Percentiles rank a stretch among this genome's conserved stretches.
Evolutionary conservation across 2,113 vertebrate species (phyloP).

Genomic region (Leuciscus idus): DNA sequence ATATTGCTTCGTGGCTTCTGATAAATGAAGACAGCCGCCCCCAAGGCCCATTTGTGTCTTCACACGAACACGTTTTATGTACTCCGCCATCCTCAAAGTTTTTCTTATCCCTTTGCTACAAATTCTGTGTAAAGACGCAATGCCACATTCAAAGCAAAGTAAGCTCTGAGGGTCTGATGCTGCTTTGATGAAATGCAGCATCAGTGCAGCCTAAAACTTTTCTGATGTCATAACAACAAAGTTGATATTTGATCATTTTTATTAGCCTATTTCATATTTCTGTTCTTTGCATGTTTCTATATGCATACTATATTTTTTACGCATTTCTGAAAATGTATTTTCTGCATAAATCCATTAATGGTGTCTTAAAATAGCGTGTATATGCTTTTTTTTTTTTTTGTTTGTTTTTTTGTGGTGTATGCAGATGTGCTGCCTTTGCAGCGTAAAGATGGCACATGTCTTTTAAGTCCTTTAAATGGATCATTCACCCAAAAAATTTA

Average conservation of each 20-base stretch:
- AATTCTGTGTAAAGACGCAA: not conserved
- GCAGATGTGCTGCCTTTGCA: not conserved
- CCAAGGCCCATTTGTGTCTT: constrained; percentile 20
- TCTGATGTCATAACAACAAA: not conserved
- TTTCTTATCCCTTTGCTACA: not conserved
- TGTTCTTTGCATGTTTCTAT: not conserved
- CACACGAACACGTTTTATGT: not conserved
- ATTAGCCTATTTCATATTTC: not conserved
- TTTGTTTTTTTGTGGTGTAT: not conserved
- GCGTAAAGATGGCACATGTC: not conserved
- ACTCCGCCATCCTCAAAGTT: not conserved
- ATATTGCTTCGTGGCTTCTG: constrained; percentile 37
- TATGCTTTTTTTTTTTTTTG: not conserved
- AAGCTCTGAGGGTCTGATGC: not conserved
- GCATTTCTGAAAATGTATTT: not conserved
- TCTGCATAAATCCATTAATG: not conserved
- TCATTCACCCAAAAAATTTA: no score
- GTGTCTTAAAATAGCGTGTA: not conserved
- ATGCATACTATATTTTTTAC: not conserved
- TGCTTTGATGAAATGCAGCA: not conserved
- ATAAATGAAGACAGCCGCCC: constrained; percentile 32
- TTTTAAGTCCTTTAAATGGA: not conserved
- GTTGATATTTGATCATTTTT: not conserved
- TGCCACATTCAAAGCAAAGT: not conserved
- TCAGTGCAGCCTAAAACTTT: not conserved